Evolutionary conservation across 2,113 vertebrate genomes (phyloP).

Genomic region (Mustelus asterias): DNA sequence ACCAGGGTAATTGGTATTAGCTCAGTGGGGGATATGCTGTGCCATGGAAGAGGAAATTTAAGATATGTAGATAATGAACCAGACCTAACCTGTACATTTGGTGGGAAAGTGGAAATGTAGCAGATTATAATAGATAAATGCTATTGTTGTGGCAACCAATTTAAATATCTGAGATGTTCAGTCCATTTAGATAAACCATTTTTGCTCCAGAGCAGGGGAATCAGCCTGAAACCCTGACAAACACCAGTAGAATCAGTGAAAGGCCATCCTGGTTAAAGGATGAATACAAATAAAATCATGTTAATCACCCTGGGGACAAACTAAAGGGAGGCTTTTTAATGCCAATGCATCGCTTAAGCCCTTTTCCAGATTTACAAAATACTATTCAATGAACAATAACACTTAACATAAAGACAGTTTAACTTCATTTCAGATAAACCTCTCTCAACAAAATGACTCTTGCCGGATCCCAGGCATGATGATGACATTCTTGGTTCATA

Average conservation of each 20-base stretch:
- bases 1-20: no score
- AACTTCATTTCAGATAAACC: not conserved
- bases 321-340: not conserved
- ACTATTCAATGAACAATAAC: not conserved
- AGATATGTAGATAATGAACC: not conserved
- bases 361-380: not conserved
- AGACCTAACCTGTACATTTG: not conserved
- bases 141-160: no score
- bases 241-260: not conserved
- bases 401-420: not conserved
- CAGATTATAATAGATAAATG: not conserved
- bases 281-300: not conserved
- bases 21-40: not conserved
- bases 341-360: not conserved
- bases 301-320: not conserved
- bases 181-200: not conserved
- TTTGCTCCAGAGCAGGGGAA: not conserved
- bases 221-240: not conserved
- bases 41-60: not conserved
- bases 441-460: not conserved
- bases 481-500: not conserved
- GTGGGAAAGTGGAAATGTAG: not conserved
- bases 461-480: not conserved
- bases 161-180: not conserved
- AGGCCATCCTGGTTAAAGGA: not conserved